Base-by-base conservation (phyloP, 2,888 invertebrate species). In the Ochlodes sylvanus region DNA sequence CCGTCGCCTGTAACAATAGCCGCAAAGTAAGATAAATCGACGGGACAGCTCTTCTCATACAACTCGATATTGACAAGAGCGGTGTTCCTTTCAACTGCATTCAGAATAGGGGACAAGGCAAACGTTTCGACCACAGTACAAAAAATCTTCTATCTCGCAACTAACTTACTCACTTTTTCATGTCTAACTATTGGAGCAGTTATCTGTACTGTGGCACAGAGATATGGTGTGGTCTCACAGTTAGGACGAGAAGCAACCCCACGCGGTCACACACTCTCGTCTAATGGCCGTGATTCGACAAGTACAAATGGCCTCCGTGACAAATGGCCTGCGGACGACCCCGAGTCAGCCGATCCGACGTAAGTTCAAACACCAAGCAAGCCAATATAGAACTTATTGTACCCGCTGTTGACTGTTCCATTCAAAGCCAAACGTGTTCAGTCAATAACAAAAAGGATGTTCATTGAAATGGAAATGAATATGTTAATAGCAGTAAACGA, bases 281-380 rank as follows among this genome's bases (percentile, higher is more conserved):
- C 91, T 93, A 93, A 93, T 93, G 93, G 92, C 89, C 87, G 92
- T 92, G 93, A 93, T 93, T 93, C 93, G 93, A 93, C 94, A 93
- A 92, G 93, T 93, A 94, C 93, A 94, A 94, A 94, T 93, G 93
- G 92, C 89, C 82, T 79, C 85, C 78, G 90, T 94, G 94, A 94
- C 93, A 94, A 94, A 94, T 93, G 91, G 91, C 84, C 84, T 84
- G 86, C 84, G 86, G 91, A 88, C 91, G 91, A 89, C 88, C 90
- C 86, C 83, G 81, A 82, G 84, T 87, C 84, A 83, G 83, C 78
- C 83, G 80, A 75, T 74, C 76, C 78, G 84, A 81, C 87, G 87
- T 89, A 90, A 89, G 86, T 89, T 88, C 88, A 84, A 80, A 80
- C 79, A 81, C 75, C 73, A 79, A 78, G 81, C 87, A 86, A 83